Evolutionary conservation across 2,113 vertebrate species (phyloP), one percentile per base, ranked within the genome.

Genomic region (Syngnathus scovelli): DNA sequence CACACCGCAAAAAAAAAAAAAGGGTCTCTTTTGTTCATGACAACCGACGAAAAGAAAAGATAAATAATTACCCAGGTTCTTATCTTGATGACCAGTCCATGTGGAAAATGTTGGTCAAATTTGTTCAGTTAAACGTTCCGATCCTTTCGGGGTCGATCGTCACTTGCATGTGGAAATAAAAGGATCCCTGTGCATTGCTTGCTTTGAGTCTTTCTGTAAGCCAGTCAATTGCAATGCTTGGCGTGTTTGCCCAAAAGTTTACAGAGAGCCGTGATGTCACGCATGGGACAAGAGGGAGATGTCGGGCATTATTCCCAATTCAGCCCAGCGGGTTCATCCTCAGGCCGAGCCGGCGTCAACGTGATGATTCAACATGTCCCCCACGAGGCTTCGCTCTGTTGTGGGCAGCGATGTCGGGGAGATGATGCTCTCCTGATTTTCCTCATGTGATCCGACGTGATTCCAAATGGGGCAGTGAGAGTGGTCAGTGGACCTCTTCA

Each of bases 391-490:
- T 78, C 71, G 75, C 63, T 69, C 70, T 66, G 79, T 63, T 3
- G 27, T 33, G 27, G 27, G 27, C 27, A 33, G 27, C 27, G 37
- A 67, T 44, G 58, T 1, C 18, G 62, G 79, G 60, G 39, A 69
- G 61, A 65, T 12, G 71, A 65, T 63, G 64, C 72, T 78, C 75
- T 78, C 68, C 43, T 64, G 72, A 69, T 75, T 64, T 74, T 83
- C 80, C 70, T 52, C 27, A 15, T 62, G 70, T 75, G 70, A 77
- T 78, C 77, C 66, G 73, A 74, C 78, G 66, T 69, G 74, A 70
- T 74, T 81, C 79, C 54, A 49, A 64, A 74, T 76, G 82, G 86
- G 88, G 88, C 86, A 85, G 86, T 83, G 81, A 86, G 79, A 83
- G 82, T 67, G 82, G 83, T 74, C 3, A 61, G 70, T 58, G 61